Evolutionary conservation across 1,140 invertebrate species (phyloP), one percentile per base, ranked within the genome.

Genomic region (Apis cerana): DNA sequence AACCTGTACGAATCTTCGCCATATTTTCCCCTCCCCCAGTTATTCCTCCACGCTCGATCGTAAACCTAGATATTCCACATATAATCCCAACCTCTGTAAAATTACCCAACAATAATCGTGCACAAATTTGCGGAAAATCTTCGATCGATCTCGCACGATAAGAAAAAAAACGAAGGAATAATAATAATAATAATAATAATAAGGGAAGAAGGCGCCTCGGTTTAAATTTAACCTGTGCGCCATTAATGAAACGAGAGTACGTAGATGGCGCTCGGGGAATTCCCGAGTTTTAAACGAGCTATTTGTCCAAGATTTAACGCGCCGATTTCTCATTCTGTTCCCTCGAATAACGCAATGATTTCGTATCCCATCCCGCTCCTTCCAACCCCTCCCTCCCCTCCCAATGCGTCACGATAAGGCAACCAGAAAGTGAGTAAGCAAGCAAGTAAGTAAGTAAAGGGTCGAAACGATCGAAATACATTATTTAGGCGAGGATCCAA

Each of bases 271-370:
- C 23, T 13, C n/a, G 15, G 17, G 54, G 11, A 23, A 69, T 69
- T 52, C 48, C 48, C 48, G 13, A 3, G 17, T 21, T 62, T 33
- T 62, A 62, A 75, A 62, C 74, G 59, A 10, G 15, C 21, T 50
- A 27, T 62, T 61, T 50, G 59, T 62, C 59, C 59, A 75, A 62
- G 59, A 75, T 75, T 62, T 75, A 75, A 12, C 58, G 48, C n/a
- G 59, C 27, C 72, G 59, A 75, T 62, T 75, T 75, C 74, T 75
- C 74, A 62, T 15, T 4, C 21, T n/a, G 58, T 50, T 52, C 56
- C 74, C 23, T 21, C 17, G 43, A 12, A 58, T 50, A 48, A 58
- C 43, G n/a, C 58, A 19, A 75, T 23, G 59, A 72, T 52, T 54
- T 54, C 58, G 43, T 59, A 43, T 43, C 4, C 33, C 33, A 7